Base-by-base conservation (phyloP, 2,888 invertebrate species). In the Dascillus cervinus region DNA sequence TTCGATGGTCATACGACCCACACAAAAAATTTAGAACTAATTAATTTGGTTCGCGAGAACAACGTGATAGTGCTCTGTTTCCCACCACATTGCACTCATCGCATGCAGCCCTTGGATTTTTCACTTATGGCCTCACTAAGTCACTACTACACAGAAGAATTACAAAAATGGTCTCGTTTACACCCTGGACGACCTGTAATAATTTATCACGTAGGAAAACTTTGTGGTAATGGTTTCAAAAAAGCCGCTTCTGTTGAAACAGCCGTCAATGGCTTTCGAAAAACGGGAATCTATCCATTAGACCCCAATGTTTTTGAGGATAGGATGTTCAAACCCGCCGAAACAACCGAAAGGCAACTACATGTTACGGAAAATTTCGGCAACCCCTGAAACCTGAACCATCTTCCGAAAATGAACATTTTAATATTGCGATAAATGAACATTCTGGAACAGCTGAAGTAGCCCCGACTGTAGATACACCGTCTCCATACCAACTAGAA, bases 51-150 rank as follows among this genome's bases (percentile, higher is more conserved):
- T 14, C 24, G 37, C 12, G 29, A 41, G 12, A 39, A 47, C 33
- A 21, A 34, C 12, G 37, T 52, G 1, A 21, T 40, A 11, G 39
- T 63, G 3, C 30, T 59, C 2, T 52, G 53, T 25, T 37, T 49
- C 20, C 49, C 49, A 5, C 50, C 46, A 6, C 52, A 52, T 29
- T 49, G 50, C 36, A 44, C 48, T 3, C 46, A 50, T 35, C 23
- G 39, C 13, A 20, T 54, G 24, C 46, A 52, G 29, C 47, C 48
- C 5, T 34, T 37, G 12, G 41, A 41, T 37, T 43, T 49, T 9
- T 28, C 34, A 24, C 46, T 49, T 29, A 47, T 47, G 44, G 36
- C 35, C 32, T 47, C 47, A 14, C 12, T 49, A 14, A 47, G 44
- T 12, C 30, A 27, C 24, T 52, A 39, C 29, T 49, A 50, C 23